A percentile compares a stretch with the other conserved stretches of the same genome.
These are phyloP conservation scores for Mesochorus sp. DNA, from an alignment of 2,888 invertebrate species.

Conservation along the genomic window DNA sequence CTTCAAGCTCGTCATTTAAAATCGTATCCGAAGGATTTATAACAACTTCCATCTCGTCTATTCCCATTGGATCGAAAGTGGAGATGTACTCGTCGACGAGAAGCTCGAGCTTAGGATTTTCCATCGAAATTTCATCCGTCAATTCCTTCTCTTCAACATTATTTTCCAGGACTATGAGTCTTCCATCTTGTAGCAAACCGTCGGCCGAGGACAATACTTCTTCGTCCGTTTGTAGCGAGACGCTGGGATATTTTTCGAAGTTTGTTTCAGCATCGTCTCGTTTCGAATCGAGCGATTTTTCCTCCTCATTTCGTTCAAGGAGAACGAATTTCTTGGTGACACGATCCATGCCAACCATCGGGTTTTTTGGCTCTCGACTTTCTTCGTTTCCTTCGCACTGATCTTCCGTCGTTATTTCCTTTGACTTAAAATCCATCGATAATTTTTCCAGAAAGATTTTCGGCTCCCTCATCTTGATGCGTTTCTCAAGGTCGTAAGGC, in stretches of 20 bases:
- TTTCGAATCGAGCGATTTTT: not conserved
- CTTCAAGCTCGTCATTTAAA: no score
- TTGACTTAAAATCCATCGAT: not conserved
- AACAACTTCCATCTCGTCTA: no score
- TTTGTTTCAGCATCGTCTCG: not conserved
- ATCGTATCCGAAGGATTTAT: no score
- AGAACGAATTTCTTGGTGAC: not conserved
- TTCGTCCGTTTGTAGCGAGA: constrained; percentile 11
- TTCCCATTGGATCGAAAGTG: not conserved
- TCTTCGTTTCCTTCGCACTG: not conserved
- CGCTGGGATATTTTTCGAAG: not conserved
- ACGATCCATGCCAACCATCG: not conserved
- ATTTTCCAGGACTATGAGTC: not conserved
- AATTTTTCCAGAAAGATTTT: constrained; percentile 13
- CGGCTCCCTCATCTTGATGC: constrained; percentile 13
- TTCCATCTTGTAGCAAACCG: not conserved
- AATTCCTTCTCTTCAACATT: not conserved
- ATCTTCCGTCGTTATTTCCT: not conserved
- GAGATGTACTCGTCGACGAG: no score
- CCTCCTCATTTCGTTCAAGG: not conserved
- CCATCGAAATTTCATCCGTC: not conserved
- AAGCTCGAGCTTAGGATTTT: no score
- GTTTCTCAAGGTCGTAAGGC: constrained; percentile 24
- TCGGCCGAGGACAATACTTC: constrained; percentile 1
- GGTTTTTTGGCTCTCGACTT: not conserved